Base-by-base conservation (phyloP, 2,888 invertebrate genomes). In the Tetramorium bicarinatum region DNA sequence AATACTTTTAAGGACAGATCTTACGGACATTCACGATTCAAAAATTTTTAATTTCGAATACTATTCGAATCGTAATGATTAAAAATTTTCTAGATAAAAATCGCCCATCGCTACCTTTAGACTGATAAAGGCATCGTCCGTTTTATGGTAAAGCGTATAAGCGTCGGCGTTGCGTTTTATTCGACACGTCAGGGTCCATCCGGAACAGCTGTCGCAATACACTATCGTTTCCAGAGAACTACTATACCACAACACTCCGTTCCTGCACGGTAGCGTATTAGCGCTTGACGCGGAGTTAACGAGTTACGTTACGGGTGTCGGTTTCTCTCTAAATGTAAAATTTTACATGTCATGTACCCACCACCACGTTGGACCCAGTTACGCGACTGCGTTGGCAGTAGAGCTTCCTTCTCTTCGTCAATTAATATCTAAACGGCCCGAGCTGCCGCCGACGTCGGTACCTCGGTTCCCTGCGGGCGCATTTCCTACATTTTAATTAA, bases 281-380 rank as follows among this genome's bases (percentile, higher is more conserved):
- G 66, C 85, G 81, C 77, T 85, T 82, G 41, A 38, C 75, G 25
- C 84, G 47, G 15, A 84, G 52, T 86, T 88, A 87, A 52, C 85
- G 77, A 85, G 83, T 84, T 85, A 85, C 76, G 59, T 67, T 67
- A 72, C 69, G 64, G 56, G 76, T 80, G 81, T 76, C 34, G 47
- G 47, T 52, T 75, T 76, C 59, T 66, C 49, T 44, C 38, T 87
- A 87, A 87, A 71, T 84, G 47, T 86, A 85, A 83, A 61, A 86
- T 87, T 92, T 90, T 87, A 89, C 77, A 80, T 66, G 84, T 88
- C 87, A 79, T 88, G 72, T 93, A 93, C 93, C 93, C 93, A 92
- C 91, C 93, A 93, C 93, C 93, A 90, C 85, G 89, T 92, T 91
- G 91, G 88, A 89, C 91, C 91, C 92, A 89, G 87, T 91, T 90